These are phyloP conservation scores for Nomada lathburiana DNA, from an alignment of 2,888 invertebrate genomes.

Conservation along the genomic window DNA sequence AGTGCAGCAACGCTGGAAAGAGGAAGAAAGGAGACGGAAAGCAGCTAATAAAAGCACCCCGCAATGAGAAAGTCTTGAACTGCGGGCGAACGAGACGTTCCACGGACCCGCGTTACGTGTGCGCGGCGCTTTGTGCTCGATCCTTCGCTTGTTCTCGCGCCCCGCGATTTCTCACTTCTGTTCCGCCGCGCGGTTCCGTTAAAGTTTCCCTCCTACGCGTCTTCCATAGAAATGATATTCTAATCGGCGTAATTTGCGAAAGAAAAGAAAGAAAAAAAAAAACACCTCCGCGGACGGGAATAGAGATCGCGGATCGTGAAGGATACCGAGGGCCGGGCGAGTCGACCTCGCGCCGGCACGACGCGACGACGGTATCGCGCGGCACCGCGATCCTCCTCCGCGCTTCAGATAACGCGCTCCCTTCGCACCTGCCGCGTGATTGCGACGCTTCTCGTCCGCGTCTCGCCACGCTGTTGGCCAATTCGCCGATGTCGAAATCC, in stretches of 20 bases:
- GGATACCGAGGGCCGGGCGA: too few species aligned
- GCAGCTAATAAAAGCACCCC: slow-evolving; percentile 67
- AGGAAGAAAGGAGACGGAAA: slow-evolving; percentile 36
- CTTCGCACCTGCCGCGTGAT: slow-evolving; percentile 41
- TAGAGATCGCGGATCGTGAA: slow-evolving; percentile 30
- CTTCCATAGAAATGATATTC: slow-evolving; percentile 58
- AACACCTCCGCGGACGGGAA: neutral
- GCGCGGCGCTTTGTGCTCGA: slow-evolving; percentile 16
- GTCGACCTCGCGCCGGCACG: neutral
- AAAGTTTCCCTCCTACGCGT: slow-evolving; percentile 12
- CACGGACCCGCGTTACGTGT: slow-evolving; percentile 43
- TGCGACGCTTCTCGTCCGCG: neutral
- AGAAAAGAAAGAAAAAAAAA: slow-evolving; percentile 43
- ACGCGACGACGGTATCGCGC: neutral
- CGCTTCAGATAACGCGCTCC: slow-evolving; percentile 15
- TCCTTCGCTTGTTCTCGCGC: slow-evolving; percentile 47
- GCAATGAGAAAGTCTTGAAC: slow-evolving; percentile 75
- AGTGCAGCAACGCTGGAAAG: slow-evolving; percentile 22
- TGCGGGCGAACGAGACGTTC: slow-evolving; percentile 57
- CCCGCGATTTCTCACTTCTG: slow-evolving; percentile 53
- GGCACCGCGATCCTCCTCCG: neutral
- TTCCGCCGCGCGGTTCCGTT: slow-evolving; percentile 55
- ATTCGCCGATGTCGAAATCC: slow-evolving; percentile 13
- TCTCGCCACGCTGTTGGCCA: slow-evolving; percentile 8
- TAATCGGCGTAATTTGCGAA: slow-evolving; percentile 68